Conservation (phyloP, 2,113 vertebrate species). For the Lanius collurio region DNA sequence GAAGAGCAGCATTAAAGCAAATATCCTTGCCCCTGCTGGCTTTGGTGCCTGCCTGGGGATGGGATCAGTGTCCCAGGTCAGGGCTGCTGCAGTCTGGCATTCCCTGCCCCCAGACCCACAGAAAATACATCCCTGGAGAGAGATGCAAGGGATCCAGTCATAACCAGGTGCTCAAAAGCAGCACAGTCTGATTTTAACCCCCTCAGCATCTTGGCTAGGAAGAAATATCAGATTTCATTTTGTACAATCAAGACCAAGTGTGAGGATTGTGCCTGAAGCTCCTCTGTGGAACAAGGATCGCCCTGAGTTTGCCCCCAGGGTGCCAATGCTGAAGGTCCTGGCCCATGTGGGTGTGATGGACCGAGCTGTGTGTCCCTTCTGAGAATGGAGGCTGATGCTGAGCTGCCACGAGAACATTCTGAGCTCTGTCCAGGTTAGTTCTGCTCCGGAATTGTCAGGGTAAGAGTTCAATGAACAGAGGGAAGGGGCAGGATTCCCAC, state of each 20-base stretch:
- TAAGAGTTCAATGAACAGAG: neutral
- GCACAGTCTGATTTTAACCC: neutral
- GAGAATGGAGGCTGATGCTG: neutral
- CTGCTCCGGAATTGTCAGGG: neutral
- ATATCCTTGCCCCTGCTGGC: neutral
- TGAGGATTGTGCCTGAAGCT: neutral
- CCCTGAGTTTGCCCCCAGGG: neutral
- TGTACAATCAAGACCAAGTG: accelerated
- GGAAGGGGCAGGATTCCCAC: neutral
- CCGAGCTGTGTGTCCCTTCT: neutral
- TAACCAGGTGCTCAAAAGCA: neutral
- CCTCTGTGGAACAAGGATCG: neutral
- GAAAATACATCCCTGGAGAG: neutral
- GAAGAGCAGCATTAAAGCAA: neutral
- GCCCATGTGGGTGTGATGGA: accelerated
- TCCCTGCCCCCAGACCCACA: neutral
- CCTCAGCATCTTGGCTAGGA: neutral
- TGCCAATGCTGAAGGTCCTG: neutral
- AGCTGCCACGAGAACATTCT: neutral
- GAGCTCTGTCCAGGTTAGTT: neutral
- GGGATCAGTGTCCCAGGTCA: neutral
- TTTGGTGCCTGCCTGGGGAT: neutral
- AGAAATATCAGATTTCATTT: neutral
- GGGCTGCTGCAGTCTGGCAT: neutral
- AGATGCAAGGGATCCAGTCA: neutral